Percentiles rank a stretch among this genome's conserved stretches.
Conservation (phyloP, 2,797 vertebrate genomes). For the Enteromius mattozi region DNA sequence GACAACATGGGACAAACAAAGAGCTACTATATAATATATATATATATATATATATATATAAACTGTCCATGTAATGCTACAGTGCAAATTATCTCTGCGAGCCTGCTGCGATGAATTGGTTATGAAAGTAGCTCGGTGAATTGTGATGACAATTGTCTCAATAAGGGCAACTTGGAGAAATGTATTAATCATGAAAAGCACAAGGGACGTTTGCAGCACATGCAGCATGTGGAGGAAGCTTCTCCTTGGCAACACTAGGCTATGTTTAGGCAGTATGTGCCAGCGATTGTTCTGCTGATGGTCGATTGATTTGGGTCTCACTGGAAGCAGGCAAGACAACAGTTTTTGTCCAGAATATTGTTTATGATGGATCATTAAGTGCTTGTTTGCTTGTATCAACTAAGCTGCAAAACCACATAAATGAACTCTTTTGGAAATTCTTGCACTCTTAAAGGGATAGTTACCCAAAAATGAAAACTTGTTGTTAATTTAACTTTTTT, state of each 20-base stretch:
- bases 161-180: slow-evolving; percentile 30
- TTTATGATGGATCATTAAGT: slow-evolving; percentile 38
- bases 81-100: not conserved
- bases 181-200: slow-evolving; percentile 47
- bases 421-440: not conserved
- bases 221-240: slow-evolving; percentile 12
- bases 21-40: not conserved
- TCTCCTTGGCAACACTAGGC: slow-evolving; percentile 49
- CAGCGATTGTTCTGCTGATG: slow-evolving; percentile 29
- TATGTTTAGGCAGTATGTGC: slow-evolving; percentile 43
- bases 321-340: slow-evolving; percentile 18
- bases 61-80: not conserved
- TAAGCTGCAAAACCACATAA: slow-evolving; percentile 1
- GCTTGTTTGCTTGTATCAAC: not conserved
- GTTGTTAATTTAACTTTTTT: too few relatives aligned
- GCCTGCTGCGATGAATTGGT: slow-evolving; percentile 1
- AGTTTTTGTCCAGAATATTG: slow-evolving; percentile 15
- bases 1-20: not conserved
- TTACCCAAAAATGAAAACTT: too few relatives aligned
- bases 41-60: too few relatives aligned
- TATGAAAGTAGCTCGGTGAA: not conserved
- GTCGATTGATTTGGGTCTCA: slow-evolving; percentile 44
- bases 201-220: not conserved
- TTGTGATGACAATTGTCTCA: slow-evolving; percentile 16
- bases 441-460: not conserved